A percentile compares a stretch with the other conserved stretches of the same genome.
Evolutionary conservation across 2,888 invertebrate species (phyloP).

Genomic region (Phalera bucephala): DNA sequence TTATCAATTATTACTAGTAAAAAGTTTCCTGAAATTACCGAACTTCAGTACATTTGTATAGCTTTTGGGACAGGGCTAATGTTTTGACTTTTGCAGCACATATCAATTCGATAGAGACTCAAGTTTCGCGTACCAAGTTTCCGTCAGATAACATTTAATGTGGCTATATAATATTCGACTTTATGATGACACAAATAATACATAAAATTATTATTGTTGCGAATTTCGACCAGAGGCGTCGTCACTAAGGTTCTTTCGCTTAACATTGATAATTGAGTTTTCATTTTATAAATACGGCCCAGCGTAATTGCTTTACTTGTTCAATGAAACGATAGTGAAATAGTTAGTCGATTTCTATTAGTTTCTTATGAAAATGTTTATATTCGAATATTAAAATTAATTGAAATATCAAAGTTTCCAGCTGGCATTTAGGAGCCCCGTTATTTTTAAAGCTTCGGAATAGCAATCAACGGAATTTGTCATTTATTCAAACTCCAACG

Average conservation of each 20-base stretch:
- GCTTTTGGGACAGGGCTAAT: slow-evolving; percentile 26
- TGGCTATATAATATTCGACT: not conserved
- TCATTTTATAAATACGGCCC: not conserved
- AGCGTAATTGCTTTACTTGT: slow-evolving; percentile 1
- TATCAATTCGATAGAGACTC: slow-evolving; percentile 28
- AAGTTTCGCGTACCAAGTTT: slow-evolving; percentile 25
- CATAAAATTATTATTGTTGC: no score
- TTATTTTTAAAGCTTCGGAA: slow-evolving; percentile 31
- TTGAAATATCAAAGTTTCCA: slow-evolving; percentile 33
- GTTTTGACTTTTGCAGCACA: slow-evolving; percentile 32
- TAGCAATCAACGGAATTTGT: slow-evolving; percentile 18
- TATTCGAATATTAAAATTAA: no score
- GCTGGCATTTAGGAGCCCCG: slow-evolving; percentile 22
- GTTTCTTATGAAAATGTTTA: slow-evolving; percentile 5
- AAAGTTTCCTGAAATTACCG: slow-evolving; percentile 19
- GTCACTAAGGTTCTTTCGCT: not conserved
- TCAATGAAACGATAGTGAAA: slow-evolving; percentile 3
- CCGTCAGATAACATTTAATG: not conserved
- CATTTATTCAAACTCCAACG: slow-evolving; percentile 13
- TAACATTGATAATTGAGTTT: not conserved
- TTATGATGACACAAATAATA: not conserved
- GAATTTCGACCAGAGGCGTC: no score
- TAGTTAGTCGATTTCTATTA: slow-evolving; percentile 7
- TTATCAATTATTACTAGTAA: slow-evolving; percentile 18
- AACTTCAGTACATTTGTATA: slow-evolving; percentile 24